A percentile compares a stretch with the other conserved stretches of the same genome.
phyloP scores from a whole-genome alignment of 2,113 vertebrate genomes.

The Sprattus sprattus region DNA sequence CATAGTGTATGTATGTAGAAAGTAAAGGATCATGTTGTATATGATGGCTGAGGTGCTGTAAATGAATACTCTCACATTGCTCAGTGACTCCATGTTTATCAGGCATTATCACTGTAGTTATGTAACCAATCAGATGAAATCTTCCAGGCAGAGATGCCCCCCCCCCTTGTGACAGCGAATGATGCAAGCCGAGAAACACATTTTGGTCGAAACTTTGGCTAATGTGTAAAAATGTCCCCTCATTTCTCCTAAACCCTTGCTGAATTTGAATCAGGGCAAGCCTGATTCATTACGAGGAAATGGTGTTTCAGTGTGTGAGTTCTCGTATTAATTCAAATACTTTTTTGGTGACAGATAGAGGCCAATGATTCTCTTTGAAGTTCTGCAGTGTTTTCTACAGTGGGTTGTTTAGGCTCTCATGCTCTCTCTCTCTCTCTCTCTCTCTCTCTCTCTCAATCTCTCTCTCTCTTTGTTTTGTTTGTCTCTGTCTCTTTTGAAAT shows the following conservation, averaged over 20 bases:
- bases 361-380: conserved; percentile 18
- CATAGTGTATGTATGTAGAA: background rate
- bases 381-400: conserved; percentile 4
- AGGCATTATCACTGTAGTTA: background rate
- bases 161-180: background rate
- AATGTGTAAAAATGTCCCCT: background rate
- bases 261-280: conserved; percentile 13
- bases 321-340: conserved; percentile 5
- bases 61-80: background rate
- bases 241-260: background rate
- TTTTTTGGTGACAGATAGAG: conserved; percentile 11
- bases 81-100: background rate
- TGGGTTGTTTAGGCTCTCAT: background rate
- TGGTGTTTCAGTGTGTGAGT: background rate
- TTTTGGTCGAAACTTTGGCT: conserved; percentile 10
- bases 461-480: background rate
- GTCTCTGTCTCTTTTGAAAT: background rate
- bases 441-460: background rate
- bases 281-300: background rate
- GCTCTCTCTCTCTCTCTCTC: background rate
- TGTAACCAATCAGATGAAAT: conserved; percentile 32
- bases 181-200: conserved; percentile 25
- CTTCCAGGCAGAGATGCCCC: background rate
- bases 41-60: background rate
- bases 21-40: background rate